Percentiles rank a stretch among this genome's conserved stretches.
These are phyloP conservation scores for Drosophila mulleri DNA, from an alignment of 2,888 invertebrate species.

Conservation along the genomic window DNA sequence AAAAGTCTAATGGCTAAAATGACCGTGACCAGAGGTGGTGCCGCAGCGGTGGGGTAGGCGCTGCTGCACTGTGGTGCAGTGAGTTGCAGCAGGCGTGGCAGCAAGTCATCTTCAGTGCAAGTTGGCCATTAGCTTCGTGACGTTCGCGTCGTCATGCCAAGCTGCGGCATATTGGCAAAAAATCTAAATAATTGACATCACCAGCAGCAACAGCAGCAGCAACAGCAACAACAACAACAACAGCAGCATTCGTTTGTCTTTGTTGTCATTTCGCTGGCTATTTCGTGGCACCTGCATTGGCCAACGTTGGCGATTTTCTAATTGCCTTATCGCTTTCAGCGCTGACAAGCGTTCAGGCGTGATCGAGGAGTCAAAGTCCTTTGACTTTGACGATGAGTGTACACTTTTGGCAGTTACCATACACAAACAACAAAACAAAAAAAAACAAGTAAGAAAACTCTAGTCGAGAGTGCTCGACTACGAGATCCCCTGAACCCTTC, in stretches of 20 bases:
- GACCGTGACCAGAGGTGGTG: constrained; percentile 60
- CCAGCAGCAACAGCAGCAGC: constrained; percentile 31
- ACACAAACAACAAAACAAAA: background rate
- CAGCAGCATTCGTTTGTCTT: constrained; percentile 18
- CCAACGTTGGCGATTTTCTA: constrained; percentile 59
- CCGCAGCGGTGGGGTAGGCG: background rate
- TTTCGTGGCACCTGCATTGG: constrained; percentile 34
- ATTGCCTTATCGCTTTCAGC: constrained; percentile 83
- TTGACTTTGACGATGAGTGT: constrained; percentile 73
- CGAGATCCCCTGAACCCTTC: no score
- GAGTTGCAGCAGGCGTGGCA: constrained; percentile 40
- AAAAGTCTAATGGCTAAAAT: constrained; percentile 66
- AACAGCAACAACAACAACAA: background rate
- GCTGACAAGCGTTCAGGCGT: constrained; percentile 66
- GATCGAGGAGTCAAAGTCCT: constrained; percentile 68
- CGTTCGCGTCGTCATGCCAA: constrained; percentile 39
- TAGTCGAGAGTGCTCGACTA: no score
- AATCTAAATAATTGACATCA: constrained; percentile 74
- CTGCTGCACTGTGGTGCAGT: constrained; percentile 8
- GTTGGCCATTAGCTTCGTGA: constrained; percentile 62
- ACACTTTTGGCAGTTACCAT: constrained; percentile 57
- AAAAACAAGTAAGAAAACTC: no score
- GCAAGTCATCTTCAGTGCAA: constrained; percentile 62
- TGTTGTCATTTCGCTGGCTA: constrained; percentile 24
- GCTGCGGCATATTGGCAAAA: constrained; percentile 55